Conservation (phyloP, 1,140 invertebrate genomes). For the Calycopis cecrops region DNA sequence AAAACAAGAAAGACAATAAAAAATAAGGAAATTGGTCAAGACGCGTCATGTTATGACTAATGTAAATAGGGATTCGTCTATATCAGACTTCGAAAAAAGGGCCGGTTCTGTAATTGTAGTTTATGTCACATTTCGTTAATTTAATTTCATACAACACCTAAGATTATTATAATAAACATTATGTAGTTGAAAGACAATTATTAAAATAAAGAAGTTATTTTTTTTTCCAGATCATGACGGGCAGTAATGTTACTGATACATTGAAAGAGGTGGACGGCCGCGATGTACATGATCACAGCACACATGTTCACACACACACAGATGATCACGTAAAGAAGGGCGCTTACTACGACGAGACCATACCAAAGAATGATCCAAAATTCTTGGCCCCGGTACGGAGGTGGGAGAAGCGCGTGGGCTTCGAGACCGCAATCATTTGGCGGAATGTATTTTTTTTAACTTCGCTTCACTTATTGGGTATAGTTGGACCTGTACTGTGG, state of each 20-base stretch:
- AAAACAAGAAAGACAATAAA: no score
- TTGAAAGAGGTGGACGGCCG: background rate
- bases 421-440: constrained; percentile 53
- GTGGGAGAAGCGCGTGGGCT: constrained; percentile 53
- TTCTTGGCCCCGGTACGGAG: constrained; percentile 36
- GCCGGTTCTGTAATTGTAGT: no score
- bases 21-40: no score
- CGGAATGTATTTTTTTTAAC: constrained; percentile 36
- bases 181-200: no score
- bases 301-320: background rate
- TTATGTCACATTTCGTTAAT: no score
- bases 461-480: constrained; percentile 32
- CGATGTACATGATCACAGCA: background rate
- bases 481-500: constrained; percentile 12
- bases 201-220: no score
- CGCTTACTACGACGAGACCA: constrained; percentile 33
- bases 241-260: background rate
- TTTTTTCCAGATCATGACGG: constrained; percentile 1
- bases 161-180: no score
- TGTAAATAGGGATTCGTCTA: no score
- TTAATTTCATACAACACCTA: no score
- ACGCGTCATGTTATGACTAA: no score
- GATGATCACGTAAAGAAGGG: constrained; percentile 5
- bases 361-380: constrained; percentile 36
- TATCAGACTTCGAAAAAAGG: no score